Evolutionary conservation across 2,888 invertebrate genomes (phyloP).

Genomic region (Adela reaumurella): DNA sequence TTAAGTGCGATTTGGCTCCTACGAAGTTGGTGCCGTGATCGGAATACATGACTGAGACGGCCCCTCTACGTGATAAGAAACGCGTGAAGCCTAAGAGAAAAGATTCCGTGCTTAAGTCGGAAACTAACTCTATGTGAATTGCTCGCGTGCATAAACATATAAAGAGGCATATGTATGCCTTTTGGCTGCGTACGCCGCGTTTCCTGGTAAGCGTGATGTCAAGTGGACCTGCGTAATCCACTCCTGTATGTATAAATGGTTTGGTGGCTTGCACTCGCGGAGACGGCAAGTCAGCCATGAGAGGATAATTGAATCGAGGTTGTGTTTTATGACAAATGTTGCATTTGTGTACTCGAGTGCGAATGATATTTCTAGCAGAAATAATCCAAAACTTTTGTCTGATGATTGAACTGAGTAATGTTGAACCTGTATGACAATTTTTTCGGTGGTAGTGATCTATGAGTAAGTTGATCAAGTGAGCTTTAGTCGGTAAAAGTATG

Average conservation of each 20-base stretch:
- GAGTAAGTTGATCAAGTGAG: background rate
- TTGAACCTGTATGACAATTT: background rate
- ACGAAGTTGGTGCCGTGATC: conserved; percentile 6
- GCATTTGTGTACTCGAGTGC: background rate
- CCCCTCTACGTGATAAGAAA: conserved; percentile 3
- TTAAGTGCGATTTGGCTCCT: conserved; percentile 1
- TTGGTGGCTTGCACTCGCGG: conserved; percentile 4
- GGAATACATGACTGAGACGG: background rate
- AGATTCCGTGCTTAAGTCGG: conserved; percentile 1
- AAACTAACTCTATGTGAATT: conserved; percentile 4
- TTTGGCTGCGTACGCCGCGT: conserved; percentile 2
- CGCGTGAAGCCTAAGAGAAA: conserved; percentile 4
- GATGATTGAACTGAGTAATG: background rate
- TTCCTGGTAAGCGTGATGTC: background rate
- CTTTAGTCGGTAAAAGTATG: background rate
- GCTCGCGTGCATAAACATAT: conserved; percentile 5
- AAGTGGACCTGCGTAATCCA: conserved; percentile 9
- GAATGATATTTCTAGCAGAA: background rate
- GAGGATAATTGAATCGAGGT: background rate
- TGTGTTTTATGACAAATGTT: conserved; percentile 3
- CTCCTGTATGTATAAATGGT: conserved; percentile 3
- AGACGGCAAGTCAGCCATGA: conserved; percentile 4
- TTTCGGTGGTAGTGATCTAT: background rate
- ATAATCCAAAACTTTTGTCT: background rate
- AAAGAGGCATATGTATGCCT: conserved; percentile 6